Base-by-base conservation (phyloP, 2,797 vertebrate species). In the Myiotriccus ornatus region DNA sequence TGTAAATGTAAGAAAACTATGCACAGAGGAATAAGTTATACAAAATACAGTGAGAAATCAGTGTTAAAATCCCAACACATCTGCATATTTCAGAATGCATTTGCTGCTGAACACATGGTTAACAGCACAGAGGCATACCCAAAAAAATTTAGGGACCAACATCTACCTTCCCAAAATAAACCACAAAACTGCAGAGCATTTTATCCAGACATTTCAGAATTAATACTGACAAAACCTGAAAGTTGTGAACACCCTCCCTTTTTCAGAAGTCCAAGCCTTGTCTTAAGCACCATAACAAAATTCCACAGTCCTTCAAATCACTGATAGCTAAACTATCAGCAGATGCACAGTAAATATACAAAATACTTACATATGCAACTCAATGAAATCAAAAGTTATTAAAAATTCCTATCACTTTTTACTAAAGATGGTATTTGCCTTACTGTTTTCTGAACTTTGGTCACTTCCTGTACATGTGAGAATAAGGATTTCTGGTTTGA, bases 31-130 rank as follows among this genome's bases (percentile, higher is more conserved):
- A 68, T 6, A 78, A 86, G 25, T 52, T 69, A 64, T 7, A 71
- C 32, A 81, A 85, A 76, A 70, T 13, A 75, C 14, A 34, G 46
- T 55, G 69, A 91, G 55, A 90, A 74, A 68, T 41, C n/a, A 82
- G 21, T 17, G 14, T 47, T 88, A 94, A 76, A 92, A 89, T 20
- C 3, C 10, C 27, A 86, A 62, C 34, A 55, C 13, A 56, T 63
- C 41, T 25, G 0, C 9, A 1, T 34, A 65, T 34, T 82, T 69
- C 63, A 63, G 53, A 84, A 86, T 10, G 25, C n/a, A 56, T 71
- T 75, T 78, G 41, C 62, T 90, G 39, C 35, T 59, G 34, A 94
- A 70, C n/a, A 46, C 49, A 25, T 8, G 6, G 30, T 71, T 87
- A 84, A 20, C 65, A 81, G 67, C 55, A 79, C n/a, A 37, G 25